phyloP scores from a whole-genome alignment of 2,113 vertebrate genomes.

The Antigone vipio region DNA sequence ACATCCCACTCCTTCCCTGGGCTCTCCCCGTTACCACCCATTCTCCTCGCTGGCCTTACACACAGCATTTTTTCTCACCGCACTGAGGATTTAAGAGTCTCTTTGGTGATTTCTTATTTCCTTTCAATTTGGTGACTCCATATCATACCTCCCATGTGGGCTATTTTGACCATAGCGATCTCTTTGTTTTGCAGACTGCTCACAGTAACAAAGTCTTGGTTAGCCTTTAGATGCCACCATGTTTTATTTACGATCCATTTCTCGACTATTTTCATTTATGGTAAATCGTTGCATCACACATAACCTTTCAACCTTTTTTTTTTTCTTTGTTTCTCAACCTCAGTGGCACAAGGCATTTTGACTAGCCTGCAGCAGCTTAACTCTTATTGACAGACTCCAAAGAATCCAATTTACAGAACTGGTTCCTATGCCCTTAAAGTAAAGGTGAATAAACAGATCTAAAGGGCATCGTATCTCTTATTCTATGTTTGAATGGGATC shows the following conservation, averaged over 20 bases:
- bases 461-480: conserved; percentile 26
- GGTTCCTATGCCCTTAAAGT: neutral
- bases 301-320: neutral
- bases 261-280: neutral
- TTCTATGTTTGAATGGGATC: neutral
- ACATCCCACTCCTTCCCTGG: neutral
- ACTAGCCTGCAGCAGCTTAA: neutral
- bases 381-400: conserved; percentile 28
- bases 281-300: neutral
- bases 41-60: neutral
- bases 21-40: neutral
- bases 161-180: neutral
- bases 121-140: neutral
- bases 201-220: neutral
- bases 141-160: neutral
- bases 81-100: neutral
- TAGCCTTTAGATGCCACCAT: neutral
- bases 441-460: conserved; percentile 59
- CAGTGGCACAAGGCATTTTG: neutral
- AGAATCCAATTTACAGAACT: conserved; percentile 38
- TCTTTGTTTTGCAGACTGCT: neutral
- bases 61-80: neutral
- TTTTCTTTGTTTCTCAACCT: neutral
- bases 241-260: neutral
- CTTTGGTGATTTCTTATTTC: neutral